phyloP scores from a whole-genome alignment of 2,797 vertebrate genomes.

The Myoxocephalus aenaeus region DNA sequence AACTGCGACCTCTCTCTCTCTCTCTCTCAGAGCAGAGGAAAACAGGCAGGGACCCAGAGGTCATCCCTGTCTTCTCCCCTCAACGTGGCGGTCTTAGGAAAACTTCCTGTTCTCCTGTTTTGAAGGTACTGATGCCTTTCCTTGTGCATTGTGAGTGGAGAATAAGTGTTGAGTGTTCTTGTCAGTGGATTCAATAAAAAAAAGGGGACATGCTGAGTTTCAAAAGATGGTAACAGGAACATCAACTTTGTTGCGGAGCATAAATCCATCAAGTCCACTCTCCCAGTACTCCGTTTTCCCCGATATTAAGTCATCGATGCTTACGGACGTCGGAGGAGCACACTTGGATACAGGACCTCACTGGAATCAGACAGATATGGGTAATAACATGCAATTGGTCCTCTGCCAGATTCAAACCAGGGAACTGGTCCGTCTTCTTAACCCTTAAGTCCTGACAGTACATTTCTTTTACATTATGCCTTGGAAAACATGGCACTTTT shows the following conservation, averaged over 20 bases:
- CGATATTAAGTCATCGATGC: neutral
- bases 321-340: neutral
- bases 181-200: conserved; percentile 4
- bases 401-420: neutral
- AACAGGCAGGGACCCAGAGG: conserved; percentile 67
- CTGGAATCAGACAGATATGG: neutral
- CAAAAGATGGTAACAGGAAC: conserved; percentile 14
- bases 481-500: neutral
- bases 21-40: conserved; percentile 61
- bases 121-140: conserved; percentile 50
- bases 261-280: neutral
- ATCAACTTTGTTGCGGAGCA: neutral
- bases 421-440: neutral
- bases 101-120: conserved; percentile 73
- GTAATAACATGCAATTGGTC: neutral
- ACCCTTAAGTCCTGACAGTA: neutral
- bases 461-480: neutral
- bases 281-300: neutral
- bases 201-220: neutral
- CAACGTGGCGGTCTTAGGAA: conserved; percentile 28
- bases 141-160: conserved; percentile 26
- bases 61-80: conserved; percentile 59
- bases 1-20: conserved; percentile 46
- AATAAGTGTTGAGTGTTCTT: conserved; percentile 11
- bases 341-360: neutral